Evolutionary conservation across 2,797 vertebrate species (phyloP).

Genomic region (Melopsittacus undulatus): DNA sequence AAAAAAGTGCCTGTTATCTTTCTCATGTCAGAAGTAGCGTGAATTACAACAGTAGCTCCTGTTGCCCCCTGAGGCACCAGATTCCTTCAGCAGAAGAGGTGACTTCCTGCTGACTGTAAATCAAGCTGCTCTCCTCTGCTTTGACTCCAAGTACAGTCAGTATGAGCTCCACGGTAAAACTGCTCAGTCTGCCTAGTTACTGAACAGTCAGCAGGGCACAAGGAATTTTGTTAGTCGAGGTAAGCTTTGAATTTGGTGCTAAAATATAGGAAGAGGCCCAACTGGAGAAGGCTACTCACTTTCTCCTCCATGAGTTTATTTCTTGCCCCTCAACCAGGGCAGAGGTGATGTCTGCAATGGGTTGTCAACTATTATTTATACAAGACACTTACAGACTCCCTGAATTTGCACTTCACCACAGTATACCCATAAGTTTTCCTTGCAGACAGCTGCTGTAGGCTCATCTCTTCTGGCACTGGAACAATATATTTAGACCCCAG

Average conservation of each 20-base stretch:
- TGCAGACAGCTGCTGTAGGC: background rate
- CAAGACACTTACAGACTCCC: background rate
- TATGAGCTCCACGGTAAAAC: background rate
- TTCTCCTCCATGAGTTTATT: background rate
- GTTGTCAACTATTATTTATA: background rate
- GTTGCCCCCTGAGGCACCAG: background rate
- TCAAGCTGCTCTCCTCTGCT: background rate
- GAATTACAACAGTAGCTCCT: background rate
- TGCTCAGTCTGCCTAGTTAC: background rate
- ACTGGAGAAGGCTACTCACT: background rate
- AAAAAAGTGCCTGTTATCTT: background rate
- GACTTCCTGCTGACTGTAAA: background rate
- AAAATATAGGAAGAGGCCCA: background rate
- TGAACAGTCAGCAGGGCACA: background rate
- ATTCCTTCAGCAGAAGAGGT: background rate
- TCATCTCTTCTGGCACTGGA: background rate
- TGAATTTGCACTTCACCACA: background rate
- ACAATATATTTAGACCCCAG: background rate
- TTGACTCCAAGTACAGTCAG: background rate
- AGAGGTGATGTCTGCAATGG: background rate
- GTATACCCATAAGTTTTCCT: background rate
- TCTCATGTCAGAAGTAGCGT: background rate
- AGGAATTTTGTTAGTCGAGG: background rate
- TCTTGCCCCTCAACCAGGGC: background rate
- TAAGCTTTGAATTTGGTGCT: background rate